A percentile compares a stretch with the other conserved stretches of the same genome.
Conservation (phyloP, 2,797 vertebrate genomes). For the Gephyroberyx darwinii region DNA sequence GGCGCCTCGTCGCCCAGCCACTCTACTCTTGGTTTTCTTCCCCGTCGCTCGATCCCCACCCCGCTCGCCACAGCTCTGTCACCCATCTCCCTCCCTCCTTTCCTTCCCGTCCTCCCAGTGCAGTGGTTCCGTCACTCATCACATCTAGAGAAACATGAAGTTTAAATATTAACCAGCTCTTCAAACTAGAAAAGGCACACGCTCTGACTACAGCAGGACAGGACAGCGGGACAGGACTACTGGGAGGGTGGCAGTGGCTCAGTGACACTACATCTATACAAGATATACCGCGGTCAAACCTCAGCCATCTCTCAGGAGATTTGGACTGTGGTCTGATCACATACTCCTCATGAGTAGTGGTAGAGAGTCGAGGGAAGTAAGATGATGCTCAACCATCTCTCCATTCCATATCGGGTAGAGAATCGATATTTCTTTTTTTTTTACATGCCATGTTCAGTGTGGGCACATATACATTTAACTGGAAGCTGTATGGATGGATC, state of each 20-base stretch:
- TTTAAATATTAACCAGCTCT: slow-evolving; percentile 75
- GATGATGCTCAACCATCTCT: not conserved
- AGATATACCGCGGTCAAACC: slow-evolving; percentile 9
- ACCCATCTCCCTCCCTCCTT: slow-evolving; percentile 6
- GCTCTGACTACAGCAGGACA: slow-evolving; percentile 54
- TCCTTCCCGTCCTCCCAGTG: slow-evolving; percentile 5
- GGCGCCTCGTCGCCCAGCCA: not conserved
- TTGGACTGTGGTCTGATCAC: not conserved
- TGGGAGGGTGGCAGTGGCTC: slow-evolving; percentile 7
- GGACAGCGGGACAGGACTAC: slow-evolving; percentile 43
- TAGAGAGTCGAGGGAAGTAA: not conserved
- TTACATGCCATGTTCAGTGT: not conserved
- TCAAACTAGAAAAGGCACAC: slow-evolving; percentile 58
- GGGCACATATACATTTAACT: slow-evolving; percentile 8
- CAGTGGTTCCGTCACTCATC: slow-evolving; percentile 44
- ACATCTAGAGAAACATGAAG: slow-evolving; percentile 64
- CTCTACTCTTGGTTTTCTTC: not conserved
- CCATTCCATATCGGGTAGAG: no score
- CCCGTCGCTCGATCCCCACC: not conserved
- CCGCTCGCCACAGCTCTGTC: not conserved
- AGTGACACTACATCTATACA: slow-evolving; percentile 29
- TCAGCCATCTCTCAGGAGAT: slow-evolving; percentile 20
- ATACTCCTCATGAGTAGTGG: not conserved
- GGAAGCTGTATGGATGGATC: slow-evolving; percentile 17
- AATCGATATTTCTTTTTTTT: no score